These are phyloP conservation scores for Diorhabda sublineata DNA, from an alignment of 1,140 invertebrate genomes.

Conservation along the genomic window DNA sequence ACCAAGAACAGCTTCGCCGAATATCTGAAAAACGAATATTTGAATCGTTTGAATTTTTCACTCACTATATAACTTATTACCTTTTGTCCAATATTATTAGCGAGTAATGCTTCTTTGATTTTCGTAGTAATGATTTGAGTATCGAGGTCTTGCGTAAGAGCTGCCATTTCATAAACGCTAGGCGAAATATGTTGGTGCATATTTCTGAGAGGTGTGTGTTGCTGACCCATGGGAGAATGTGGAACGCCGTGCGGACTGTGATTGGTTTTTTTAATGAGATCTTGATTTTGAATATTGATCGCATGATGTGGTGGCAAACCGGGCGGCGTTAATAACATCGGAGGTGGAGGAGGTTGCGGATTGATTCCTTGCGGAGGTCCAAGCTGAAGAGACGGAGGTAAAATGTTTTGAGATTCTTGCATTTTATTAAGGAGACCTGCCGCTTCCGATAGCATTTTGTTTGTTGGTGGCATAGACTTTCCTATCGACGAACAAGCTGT, in stretches of 20 bases:
- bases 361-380: constrained; percentile 44
- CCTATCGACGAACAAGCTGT: constrained; percentile 67
- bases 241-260: constrained; percentile 52
- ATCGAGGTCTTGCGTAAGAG: constrained; percentile 92
- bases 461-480: constrained; percentile 71
- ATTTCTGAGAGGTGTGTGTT: constrained; percentile 61
- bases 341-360: constrained; percentile 51
- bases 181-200: constrained; percentile 78
- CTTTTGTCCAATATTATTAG: constrained; percentile 98
- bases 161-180: constrained; percentile 94
- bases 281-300: constrained; percentile 54
- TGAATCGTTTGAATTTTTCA: not conserved
- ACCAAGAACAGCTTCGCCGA: constrained; percentile 93
- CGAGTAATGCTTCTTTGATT: constrained; percentile 93
- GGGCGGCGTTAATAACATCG: constrained; percentile 59
- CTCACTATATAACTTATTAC: no score
- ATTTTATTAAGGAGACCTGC: constrained; percentile 69
- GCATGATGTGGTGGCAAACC: constrained; percentile 62
- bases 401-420: constrained; percentile 59
- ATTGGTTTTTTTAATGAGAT: constrained; percentile 54
- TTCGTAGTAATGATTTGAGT: constrained; percentile 95
- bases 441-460: constrained; percentile 67
- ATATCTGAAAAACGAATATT: constrained; percentile 60
- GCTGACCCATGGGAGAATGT: constrained; percentile 59
- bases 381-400: constrained; percentile 51